phyloP scores from a whole-genome alignment of 2,797 vertebrate genomes.

The Macropus fuliginosus region DNA sequence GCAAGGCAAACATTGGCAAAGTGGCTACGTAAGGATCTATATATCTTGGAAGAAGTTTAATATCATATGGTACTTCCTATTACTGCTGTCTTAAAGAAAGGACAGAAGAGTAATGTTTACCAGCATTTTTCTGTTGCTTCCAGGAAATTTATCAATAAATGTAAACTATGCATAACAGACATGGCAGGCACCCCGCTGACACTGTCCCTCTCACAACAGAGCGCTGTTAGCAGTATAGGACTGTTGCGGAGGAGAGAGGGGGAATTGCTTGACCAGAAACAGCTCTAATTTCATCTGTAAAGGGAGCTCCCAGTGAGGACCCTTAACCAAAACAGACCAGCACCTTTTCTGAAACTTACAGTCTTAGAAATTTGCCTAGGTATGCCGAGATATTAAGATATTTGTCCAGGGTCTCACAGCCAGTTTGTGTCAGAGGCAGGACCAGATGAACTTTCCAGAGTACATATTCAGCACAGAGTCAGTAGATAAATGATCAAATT shows the following conservation, averaged over 20 bases:
- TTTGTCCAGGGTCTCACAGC: background rate
- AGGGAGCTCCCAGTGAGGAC: background rate
- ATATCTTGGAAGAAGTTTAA: background rate
- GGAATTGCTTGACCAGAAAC: background rate
- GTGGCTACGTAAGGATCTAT: background rate
- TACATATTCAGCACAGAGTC: background rate
- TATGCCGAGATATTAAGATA: background rate
- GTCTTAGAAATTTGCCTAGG: background rate
- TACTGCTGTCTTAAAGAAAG: background rate
- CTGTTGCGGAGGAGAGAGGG: fast-evolving
- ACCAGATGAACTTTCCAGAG: background rate
- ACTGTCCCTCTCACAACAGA: background rate
- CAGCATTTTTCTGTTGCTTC: background rate
- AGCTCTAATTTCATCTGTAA: background rate
- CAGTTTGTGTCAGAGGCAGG: background rate
- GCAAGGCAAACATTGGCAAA: conserved; percentile 10
- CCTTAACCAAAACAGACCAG: background rate
- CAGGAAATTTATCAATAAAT: conserved; percentile 1
- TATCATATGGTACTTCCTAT: background rate
- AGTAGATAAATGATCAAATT: background rate
- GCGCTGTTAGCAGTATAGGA: background rate
- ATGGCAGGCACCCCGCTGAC: background rate
- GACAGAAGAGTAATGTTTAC: background rate
- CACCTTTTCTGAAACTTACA: background rate
- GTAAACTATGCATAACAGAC: background rate